Evolutionary conservation across 2,113 vertebrate genomes (phyloP), one percentile per base, ranked within the genome.

Genomic region (Thamnaconus septentrionalis): DNA sequence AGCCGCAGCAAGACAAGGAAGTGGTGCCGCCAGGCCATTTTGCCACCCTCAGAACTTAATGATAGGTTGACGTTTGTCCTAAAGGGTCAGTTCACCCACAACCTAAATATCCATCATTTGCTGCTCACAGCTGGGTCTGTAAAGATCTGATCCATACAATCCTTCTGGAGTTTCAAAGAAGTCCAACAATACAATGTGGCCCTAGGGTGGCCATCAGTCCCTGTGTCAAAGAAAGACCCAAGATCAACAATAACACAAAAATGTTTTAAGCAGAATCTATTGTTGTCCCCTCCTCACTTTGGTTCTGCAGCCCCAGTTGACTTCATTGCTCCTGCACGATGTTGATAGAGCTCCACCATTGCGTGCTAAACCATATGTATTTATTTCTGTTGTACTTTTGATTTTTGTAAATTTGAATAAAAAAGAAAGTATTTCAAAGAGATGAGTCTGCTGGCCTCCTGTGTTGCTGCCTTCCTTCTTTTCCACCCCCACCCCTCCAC

Each of bases 401-500:
- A 61, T 91, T 91, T 92, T 91, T 90, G 87, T 91, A 92, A 87
- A 89, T 89, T 90, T 89, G 76, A 92, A 90, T 91, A 91, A 92
- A 91, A 90, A 88, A 87, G 55, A 50, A 81, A 86, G 64, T 84
- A 81, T 89, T 90, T 91, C 69, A 84, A 90, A 85, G 71, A 78
- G 67, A 80, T 80, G 79, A 79, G 72, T 73, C 59, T 70, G 18
- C 18, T 31, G 58, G 42, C 56, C 12, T 67, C 56, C 46, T 61
- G 64, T 76, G 18, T 31, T 31, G 18, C 57, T 82, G 76, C 62
- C 18, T 31, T 73, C 49, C 66, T 72, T 75, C 71, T 73, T 43
- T 31, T 50, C 8, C 69, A 11, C 61, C 58, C 72, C 74, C 45
- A 39, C 0, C 18, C 18, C 18, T 2, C 18, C 18, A 31, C 18